phyloP scores from a whole-genome alignment of 1,140 invertebrate species.

The Calliphora vicina region DNA sequence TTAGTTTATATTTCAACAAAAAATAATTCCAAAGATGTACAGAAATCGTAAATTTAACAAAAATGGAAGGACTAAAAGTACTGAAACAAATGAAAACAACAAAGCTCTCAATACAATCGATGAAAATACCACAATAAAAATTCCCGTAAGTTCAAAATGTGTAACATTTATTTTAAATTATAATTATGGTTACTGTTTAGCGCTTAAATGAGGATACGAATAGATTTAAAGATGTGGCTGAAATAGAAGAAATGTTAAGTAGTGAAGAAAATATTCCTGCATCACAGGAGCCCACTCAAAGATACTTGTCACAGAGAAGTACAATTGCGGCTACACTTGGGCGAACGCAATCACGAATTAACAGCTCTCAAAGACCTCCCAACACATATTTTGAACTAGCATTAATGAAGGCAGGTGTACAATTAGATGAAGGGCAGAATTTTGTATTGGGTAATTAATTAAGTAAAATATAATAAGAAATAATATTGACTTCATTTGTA shows the following conservation, averaged over 20 bases:
- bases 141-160: conserved; percentile 43
- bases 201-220: neutral
- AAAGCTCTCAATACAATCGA: conserved; percentile 50
- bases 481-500: neutral
- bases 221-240: neutral
- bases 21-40: conserved; percentile 33
- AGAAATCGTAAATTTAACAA: conserved; percentile 39
- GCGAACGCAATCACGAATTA: conserved; percentile 50
- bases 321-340: conserved; percentile 53
- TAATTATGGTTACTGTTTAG: neutral
- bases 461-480: too few relatives aligned
- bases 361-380: conserved; percentile 50
- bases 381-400: conserved; percentile 59
- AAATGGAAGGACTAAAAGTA: conserved; percentile 34
- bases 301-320: conserved; percentile 59
- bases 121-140: conserved; percentile 54
- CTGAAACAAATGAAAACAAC: conserved; percentile 39
- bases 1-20: neutral
- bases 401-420: conserved; percentile 52
- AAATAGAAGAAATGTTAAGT: conserved; percentile 37
- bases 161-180: too few relatives aligned
- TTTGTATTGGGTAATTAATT: conserved; percentile 47
- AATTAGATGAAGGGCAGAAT: conserved; percentile 51
- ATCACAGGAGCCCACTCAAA: conserved; percentile 58
- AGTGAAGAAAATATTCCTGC: conserved; percentile 58